Conservation (phyloP, 2,113 vertebrate genomes). For the Pelodiscus sinensis region DNA sequence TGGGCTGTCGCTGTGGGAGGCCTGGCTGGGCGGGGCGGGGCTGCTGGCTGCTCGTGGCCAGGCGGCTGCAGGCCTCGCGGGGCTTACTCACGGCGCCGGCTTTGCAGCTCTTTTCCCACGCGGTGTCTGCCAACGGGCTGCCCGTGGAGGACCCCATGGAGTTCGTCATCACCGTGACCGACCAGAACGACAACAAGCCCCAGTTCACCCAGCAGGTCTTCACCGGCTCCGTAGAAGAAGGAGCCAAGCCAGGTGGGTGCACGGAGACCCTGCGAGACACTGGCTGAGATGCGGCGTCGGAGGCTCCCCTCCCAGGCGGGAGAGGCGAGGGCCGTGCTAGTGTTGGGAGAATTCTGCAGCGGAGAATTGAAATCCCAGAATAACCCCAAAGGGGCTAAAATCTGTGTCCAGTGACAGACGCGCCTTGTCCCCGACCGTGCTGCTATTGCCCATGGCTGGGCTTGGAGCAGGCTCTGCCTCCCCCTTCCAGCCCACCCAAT, state of each 20-base stretch:
- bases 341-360: neutral
- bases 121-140: slow-evolving; percentile 60
- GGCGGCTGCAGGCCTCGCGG: neutral
- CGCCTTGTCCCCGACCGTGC: neutral
- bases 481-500: neutral
- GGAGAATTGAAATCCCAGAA: neutral
- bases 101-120: slow-evolving; percentile 73
- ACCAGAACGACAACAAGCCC: slow-evolving; percentile 81
- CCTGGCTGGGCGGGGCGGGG: neutral
- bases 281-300: neutral
- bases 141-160: slow-evolving; percentile 79
- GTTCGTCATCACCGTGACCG: slow-evolving; percentile 75
- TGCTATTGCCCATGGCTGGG: neutral
- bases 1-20: neutral
- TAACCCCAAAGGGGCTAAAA: neutral
- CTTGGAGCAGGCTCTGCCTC: neutral
- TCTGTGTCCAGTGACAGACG: neutral
- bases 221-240: slow-evolving; percentile 71
- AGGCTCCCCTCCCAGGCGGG: neutral
- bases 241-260: slow-evolving; percentile 70
- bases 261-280: neutral
- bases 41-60: neutral
- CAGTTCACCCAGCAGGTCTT: slow-evolving; percentile 75
- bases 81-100: neutral
- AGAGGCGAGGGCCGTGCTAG: neutral